phyloP scores from a whole-genome alignment of 1,140 invertebrate species.

The Samia ricini region DNA sequence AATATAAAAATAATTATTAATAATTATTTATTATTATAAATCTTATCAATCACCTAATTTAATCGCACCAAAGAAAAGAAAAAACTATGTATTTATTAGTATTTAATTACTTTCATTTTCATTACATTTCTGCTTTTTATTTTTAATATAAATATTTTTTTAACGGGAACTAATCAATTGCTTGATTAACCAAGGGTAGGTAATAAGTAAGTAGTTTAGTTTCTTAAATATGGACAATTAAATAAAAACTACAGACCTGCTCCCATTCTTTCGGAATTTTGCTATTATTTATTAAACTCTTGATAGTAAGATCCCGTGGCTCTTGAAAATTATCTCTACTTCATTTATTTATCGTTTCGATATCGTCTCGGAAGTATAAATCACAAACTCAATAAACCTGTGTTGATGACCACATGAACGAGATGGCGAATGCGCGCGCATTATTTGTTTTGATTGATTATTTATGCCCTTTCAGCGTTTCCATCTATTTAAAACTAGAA shows the following conservation, averaged over 20 bases:
- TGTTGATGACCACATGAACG: conserved; percentile 17
- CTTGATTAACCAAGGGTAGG: too few relatives aligned
- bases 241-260: background rate
- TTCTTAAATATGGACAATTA: background rate
- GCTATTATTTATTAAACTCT: too few relatives aligned
- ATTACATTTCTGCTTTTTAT: too few relatives aligned
- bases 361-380: conserved; percentile 20
- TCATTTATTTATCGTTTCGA: conserved; percentile 20
- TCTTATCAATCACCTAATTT: background rate
- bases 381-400: conserved; percentile 4
- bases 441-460: conserved; percentile 25
- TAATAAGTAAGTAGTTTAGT: too few relatives aligned
- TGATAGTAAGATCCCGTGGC: too few relatives aligned
- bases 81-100: background rate
- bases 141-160: too few relatives aligned
- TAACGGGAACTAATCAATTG: too few relatives aligned
- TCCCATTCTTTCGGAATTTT: background rate
- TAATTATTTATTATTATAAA: background rate
- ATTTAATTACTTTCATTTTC: background rate
- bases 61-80: background rate
- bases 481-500: conserved; percentile 11
- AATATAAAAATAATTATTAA: background rate
- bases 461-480: conserved; percentile 30
- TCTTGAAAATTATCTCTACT: too few relatives aligned
- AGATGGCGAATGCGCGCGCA: conserved; percentile 29